Percentiles rank a stretch among this genome's conserved stretches.
phyloP scores from a whole-genome alignment of 2,113 vertebrate species.

The Nematolebias whitei region DNA sequence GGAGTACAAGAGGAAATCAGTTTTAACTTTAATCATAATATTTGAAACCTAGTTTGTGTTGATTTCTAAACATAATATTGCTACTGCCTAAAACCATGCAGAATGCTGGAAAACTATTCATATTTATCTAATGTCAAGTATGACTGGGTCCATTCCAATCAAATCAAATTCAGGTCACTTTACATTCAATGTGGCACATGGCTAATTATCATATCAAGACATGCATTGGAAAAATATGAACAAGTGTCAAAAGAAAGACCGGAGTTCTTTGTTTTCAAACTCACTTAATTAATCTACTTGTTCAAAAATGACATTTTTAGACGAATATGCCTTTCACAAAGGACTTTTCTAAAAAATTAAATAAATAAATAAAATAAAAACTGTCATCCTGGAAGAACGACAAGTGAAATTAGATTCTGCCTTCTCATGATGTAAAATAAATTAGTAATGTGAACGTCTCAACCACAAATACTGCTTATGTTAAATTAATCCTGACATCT shows the following conservation, averaged over 20 bases:
- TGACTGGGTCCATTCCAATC: neutral
- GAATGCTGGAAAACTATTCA: too few relatives aligned
- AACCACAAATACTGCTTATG: constrained; percentile 21
- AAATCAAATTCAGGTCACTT: neutral
- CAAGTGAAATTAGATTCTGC: neutral
- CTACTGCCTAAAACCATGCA: too few relatives aligned
- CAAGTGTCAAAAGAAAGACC: too few relatives aligned
- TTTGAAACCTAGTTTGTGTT: too few relatives aligned
- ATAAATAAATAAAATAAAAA: too few relatives aligned
- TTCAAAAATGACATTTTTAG: neutral
- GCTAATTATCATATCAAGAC: neutral
- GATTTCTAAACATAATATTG: too few relatives aligned
- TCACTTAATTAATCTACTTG: too few relatives aligned
- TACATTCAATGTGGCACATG: neutral
- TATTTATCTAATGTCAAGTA: neutral
- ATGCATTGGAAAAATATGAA: neutral
- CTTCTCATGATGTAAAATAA: constrained; percentile 1
- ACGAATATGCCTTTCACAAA: neutral
- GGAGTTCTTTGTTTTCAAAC: too few relatives aligned
- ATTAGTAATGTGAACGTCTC: constrained; percentile 10
- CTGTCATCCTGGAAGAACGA: neutral
- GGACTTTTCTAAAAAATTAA: too few relatives aligned
- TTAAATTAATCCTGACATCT: constrained; percentile 44
- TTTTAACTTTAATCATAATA: too few relatives aligned
- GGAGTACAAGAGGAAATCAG: too few relatives aligned